Conservation (phyloP, 2,888 invertebrate genomes). For the Agriotes lineatus region DNA sequence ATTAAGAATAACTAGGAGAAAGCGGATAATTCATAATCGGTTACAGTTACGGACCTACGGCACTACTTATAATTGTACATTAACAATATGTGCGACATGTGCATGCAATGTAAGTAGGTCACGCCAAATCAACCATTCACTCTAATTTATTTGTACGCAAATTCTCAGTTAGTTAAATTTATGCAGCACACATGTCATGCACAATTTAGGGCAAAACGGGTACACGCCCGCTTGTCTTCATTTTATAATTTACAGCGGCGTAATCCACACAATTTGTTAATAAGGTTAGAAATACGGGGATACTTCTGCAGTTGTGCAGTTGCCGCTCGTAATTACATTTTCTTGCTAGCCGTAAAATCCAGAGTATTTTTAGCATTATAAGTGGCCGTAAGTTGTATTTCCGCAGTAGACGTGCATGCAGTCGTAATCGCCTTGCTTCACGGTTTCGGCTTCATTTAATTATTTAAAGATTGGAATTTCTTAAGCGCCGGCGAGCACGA, state of each 20-base stretch:
- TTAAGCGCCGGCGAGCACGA: not conserved
- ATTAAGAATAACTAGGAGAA: too few species aligned
- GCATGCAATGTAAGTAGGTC: slow-evolving; percentile 1
- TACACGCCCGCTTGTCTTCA: not conserved
- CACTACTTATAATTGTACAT: not conserved
- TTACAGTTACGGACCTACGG: not conserved
- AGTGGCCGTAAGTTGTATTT: not conserved
- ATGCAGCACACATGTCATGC: slow-evolving; percentile 2
- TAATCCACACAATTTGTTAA: too few species aligned
- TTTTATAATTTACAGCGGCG: not conserved
- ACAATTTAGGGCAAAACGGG: not conserved
- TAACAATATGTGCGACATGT: not conserved
- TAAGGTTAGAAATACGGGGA: too few species aligned
- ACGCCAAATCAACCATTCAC: slow-evolving; percentile 3
- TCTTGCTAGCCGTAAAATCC: not conserved
- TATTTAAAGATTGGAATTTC: not conserved
- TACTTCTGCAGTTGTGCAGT: too few species aligned
- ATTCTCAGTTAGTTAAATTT: too few species aligned
- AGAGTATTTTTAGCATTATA: not conserved
- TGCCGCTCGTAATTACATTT: not conserved
- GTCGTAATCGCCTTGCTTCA: not conserved
- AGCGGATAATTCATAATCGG: too few species aligned
- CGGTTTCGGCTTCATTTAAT: not conserved
- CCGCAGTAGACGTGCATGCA: not conserved
- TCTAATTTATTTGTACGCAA: slow-evolving; percentile 8